A percentile compares a stretch with the other conserved stretches of the same genome.
Conservation (phyloP, 2,797 vertebrate genomes). For the Smutsia temminckii region DNA sequence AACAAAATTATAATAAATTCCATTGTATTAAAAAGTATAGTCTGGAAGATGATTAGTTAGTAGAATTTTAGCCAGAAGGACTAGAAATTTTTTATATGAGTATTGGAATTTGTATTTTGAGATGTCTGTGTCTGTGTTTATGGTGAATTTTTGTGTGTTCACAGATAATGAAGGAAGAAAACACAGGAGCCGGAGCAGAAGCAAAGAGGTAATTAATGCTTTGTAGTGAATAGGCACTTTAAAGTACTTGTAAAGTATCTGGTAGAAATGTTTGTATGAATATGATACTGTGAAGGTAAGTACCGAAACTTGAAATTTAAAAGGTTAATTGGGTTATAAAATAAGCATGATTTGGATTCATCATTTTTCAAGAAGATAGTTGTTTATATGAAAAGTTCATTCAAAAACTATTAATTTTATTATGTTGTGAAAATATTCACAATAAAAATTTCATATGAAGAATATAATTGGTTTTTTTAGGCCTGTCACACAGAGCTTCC, state of each 20-base stretch:
- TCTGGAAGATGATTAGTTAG: not conserved
- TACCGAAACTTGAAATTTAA: constrained; percentile 86
- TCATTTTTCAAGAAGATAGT: constrained; percentile 87
- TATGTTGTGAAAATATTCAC: constrained; percentile 81
- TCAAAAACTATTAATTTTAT: constrained; percentile 83
- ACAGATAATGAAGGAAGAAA: constrained; percentile 93
- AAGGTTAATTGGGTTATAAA: constrained; percentile 85
- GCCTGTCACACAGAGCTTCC: constrained; percentile 88
- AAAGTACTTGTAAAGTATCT: constrained; percentile 84
- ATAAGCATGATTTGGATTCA: constrained; percentile 88
- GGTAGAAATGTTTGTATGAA: constrained; percentile 84
- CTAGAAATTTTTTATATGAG: not conserved
- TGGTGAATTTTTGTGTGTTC: constrained; percentile 47
- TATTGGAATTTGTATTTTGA: not conserved
- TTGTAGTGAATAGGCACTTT: constrained; percentile 90
- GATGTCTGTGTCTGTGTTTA: not conserved
- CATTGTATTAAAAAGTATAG: not conserved
- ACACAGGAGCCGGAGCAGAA: constrained; percentile 97
- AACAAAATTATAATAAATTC: no score
- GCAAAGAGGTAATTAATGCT: constrained; percentile 99
- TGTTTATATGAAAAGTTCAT: constrained; percentile 83
- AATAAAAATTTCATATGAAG: constrained; percentile 84
- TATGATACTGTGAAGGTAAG: constrained; percentile 91
- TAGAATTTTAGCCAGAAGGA: not conserved
- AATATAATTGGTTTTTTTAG: constrained; percentile 86